Evolutionary conservation across 2,113 vertebrate genomes (phyloP).

Genomic region (Thinocorus orbignyianus): DNA sequence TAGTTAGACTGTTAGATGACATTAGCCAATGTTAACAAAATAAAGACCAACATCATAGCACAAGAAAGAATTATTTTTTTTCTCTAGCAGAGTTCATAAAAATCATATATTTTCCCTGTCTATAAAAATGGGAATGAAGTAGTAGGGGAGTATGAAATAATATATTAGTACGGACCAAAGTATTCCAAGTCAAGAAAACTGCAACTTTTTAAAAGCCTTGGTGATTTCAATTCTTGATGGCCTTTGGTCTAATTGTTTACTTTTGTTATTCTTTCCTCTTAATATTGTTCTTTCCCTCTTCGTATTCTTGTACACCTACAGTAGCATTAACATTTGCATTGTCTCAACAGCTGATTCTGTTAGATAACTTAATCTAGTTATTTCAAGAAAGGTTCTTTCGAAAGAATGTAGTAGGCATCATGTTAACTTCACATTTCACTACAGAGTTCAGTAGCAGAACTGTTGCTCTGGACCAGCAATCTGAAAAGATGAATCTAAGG

Average conservation of each 20-base stretch:
- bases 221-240: background rate
- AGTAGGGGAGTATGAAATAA: background rate
- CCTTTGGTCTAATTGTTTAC: background rate
- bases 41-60: background rate
- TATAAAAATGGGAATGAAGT: background rate
- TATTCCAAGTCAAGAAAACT: background rate
- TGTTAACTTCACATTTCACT: background rate
- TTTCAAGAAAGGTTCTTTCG: background rate
- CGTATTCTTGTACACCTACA: background rate
- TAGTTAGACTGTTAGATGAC: background rate
- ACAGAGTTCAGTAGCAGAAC: accelerated
- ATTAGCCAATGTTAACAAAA: background rate
- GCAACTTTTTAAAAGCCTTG: background rate
- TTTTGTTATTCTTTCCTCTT: background rate
- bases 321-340: background rate
- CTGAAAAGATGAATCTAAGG: background rate
- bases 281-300: background rate
- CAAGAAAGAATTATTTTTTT: background rate
- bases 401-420: background rate
- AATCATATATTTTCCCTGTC: background rate
- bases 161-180: background rate
- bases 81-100: background rate
- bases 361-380: background rate
- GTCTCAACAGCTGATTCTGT: background rate
- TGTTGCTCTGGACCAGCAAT: background rate